A percentile compares a stretch with the other conserved stretches of the same genome.
phyloP scores from a whole-genome alignment of 1,140 invertebrate species.

The Drosophila orena region DNA sequence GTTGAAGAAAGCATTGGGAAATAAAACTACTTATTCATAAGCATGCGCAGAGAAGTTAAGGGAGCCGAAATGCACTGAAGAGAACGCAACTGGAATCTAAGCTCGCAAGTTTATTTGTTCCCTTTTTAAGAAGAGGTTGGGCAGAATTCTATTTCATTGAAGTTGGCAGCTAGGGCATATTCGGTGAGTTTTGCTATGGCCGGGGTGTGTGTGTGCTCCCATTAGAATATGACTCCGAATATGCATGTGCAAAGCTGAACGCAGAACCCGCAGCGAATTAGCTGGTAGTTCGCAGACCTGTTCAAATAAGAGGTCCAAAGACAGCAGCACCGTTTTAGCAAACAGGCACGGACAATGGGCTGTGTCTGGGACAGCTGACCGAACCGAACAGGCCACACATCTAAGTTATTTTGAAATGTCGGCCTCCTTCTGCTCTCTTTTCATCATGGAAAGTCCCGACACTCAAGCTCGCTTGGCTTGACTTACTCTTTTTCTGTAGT shows the following conservation, averaged over 20 bases:
- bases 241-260: slow-evolving; percentile 5
- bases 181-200: not conserved
- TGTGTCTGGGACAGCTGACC: not conserved
- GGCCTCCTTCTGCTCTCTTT: slow-evolving; percentile 5
- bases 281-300: slow-evolving; percentile 15
- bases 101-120: slow-evolving; percentile 43
- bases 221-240: too few relatives aligned
- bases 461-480: slow-evolving; percentile 45
- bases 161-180: slow-evolving; percentile 67
- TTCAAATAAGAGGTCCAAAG: slow-evolving; percentile 45
- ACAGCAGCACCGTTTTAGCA: slow-evolving; percentile 12
- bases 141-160: slow-evolving; percentile 9
- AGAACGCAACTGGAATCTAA: slow-evolving; percentile 47
- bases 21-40: slow-evolving; percentile 14
- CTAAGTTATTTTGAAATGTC: not conserved
- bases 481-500: slow-evolving; percentile 54
- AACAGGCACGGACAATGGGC: slow-evolving; percentile 7
- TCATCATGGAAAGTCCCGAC: slow-evolving; percentile 27
- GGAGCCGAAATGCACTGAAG: slow-evolving; percentile 10
- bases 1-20: slow-evolving; percentile 63
- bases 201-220: not conserved
- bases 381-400: slow-evolving; percentile 4
- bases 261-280: slow-evolving; percentile 4
- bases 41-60: slow-evolving; percentile 48
- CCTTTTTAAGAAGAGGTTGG: not conserved